Evolutionary conservation across 2,113 vertebrate genomes (phyloP).

Genomic region (Coregonus clupeaformis): DNA sequence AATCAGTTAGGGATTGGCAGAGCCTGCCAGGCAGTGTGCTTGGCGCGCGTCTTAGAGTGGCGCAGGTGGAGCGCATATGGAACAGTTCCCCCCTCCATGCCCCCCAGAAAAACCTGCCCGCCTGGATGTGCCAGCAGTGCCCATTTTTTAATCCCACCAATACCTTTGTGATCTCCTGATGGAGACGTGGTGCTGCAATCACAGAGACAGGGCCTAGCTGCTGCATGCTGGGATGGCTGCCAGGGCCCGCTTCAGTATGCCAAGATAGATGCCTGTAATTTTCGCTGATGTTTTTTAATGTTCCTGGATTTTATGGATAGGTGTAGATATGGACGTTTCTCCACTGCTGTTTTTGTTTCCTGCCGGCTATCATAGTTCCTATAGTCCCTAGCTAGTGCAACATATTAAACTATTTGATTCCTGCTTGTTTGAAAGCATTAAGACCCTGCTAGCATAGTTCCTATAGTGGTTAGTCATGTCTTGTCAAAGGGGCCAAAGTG

Average conservation of each 20-base stretch:
- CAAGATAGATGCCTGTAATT: slow-evolving; percentile 33
- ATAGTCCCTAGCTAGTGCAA: too few relatives aligned
- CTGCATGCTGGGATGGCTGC: slow-evolving; percentile 55
- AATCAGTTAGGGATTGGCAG: slow-evolving; percentile 64
- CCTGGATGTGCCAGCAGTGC: slow-evolving; percentile 75
- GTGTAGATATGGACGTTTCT: too few relatives aligned
- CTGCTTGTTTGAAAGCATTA: too few relatives aligned
- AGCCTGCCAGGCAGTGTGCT: slow-evolving; percentile 66
- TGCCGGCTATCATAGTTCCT: neutral
- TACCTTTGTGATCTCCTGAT: slow-evolving; percentile 73
- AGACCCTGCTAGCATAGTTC: too few relatives aligned
- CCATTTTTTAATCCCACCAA: slow-evolving; percentile 73
- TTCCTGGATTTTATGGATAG: neutral
- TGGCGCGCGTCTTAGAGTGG: slow-evolving; percentile 72
- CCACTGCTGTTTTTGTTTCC: neutral
- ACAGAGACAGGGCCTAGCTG: slow-evolving; percentile 55
- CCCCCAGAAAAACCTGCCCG: slow-evolving; percentile 51
- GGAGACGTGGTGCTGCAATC: slow-evolving; percentile 68
- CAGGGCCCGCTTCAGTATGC: slow-evolving; percentile 55
- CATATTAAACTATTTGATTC: too few relatives aligned
- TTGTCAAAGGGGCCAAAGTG: too few relatives aligned
- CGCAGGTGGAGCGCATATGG: slow-evolving; percentile 80
- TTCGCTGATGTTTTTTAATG: slow-evolving; percentile 14
- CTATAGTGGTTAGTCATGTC: too few relatives aligned
- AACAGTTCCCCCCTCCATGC: slow-evolving; percentile 59